These are phyloP conservation scores for Tapirus terrestris DNA, from an alignment of 2,113 vertebrate species.

Conservation along the genomic window DNA sequence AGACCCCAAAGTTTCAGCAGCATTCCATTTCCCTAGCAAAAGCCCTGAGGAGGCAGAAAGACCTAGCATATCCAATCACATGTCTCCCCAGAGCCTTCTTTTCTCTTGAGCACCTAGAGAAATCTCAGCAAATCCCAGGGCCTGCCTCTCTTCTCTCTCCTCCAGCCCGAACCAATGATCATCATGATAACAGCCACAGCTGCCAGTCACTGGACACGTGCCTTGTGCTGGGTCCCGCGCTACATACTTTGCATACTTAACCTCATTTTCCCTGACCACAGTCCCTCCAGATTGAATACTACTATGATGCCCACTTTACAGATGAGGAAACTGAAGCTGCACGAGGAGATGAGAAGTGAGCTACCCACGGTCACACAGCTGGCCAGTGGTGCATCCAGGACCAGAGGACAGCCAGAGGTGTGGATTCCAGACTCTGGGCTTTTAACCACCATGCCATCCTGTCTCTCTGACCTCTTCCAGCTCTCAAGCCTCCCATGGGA, in stretches of 20 bases:
- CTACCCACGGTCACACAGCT: neutral
- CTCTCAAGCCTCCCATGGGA: neutral
- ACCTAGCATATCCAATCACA: neutral
- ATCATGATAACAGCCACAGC: neutral
- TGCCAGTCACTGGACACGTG: neutral
- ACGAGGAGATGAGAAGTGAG: neutral
- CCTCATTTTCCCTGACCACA: neutral
- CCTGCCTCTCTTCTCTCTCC: neutral
- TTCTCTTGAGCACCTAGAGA: neutral
- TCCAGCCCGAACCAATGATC: neutral
- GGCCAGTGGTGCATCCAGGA: neutral
- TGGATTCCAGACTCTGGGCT: neutral
- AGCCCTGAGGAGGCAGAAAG: neutral
- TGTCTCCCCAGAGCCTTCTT: neutral
- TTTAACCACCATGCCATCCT: neutral
- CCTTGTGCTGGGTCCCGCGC: neutral
- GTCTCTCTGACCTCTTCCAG: neutral
- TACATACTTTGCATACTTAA: neutral
- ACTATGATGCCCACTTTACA: neutral
- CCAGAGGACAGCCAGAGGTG: neutral
- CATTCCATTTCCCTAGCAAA: neutral
- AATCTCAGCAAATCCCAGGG: neutral
- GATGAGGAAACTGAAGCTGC: neutral
- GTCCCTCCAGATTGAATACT: neutral
- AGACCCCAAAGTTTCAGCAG: neutral